Evolutionary conservation across 2,113 vertebrate genomes (phyloP).

Genomic region (Lycocorax pyrrhopterus): DNA sequence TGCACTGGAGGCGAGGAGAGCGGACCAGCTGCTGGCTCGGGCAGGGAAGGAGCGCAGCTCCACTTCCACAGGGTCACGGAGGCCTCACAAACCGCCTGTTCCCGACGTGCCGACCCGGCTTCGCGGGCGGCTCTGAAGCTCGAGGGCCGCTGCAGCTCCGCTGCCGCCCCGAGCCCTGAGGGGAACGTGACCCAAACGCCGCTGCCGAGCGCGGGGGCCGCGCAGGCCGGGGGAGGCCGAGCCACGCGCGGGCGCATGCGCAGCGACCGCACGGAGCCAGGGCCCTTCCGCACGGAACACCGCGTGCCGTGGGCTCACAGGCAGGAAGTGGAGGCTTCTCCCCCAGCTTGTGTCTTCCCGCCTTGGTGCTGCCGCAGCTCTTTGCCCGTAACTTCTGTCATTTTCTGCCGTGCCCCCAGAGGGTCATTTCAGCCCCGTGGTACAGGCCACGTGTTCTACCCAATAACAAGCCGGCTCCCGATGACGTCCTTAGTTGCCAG

Average conservation of each 20-base stretch:
- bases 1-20: not conserved
- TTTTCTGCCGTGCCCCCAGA: not conserved
- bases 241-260: not conserved
- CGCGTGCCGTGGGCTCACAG: accelerated
- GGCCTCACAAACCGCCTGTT: accelerated
- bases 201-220: accelerated
- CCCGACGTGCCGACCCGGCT: not conserved
- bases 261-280: accelerated
- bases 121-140: too few species aligned
- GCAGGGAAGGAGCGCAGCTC: not conserved
- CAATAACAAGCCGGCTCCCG: slow-evolving; percentile 18
- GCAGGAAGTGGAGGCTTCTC: too few species aligned
- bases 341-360: not conserved
- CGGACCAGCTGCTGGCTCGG: not conserved
- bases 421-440: not conserved
- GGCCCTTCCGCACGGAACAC: not conserved
- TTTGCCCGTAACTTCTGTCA: not conserved
- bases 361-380: not conserved
- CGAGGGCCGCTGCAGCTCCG: accelerated
- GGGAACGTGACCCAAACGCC: not conserved
- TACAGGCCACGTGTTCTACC: not conserved
- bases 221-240: accelerated
- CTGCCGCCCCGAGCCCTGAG: not conserved
- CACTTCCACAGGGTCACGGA: not conserved
- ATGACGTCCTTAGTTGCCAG: not conserved